Conservation (phyloP, 2,888 invertebrate genomes). For the Maniola hyperantus region DNA sequence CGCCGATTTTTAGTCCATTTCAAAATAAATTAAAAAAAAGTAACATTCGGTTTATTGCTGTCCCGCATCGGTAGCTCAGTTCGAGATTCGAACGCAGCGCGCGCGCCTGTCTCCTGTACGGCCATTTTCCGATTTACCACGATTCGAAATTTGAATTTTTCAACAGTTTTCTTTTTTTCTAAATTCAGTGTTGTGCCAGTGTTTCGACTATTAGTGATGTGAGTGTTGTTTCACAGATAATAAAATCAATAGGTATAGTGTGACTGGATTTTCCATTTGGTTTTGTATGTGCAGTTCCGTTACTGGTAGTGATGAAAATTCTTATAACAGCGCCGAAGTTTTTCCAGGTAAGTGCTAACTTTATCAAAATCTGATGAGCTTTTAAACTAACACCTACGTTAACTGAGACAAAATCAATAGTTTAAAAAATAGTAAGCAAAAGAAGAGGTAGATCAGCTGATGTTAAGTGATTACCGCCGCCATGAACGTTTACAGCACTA, state of each 20-base stretch:
- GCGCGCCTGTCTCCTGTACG: slow-evolving; percentile 64
- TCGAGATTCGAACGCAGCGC: slow-evolving; percentile 67
- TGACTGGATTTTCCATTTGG: slow-evolving; percentile 1
- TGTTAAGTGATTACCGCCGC: too few species aligned
- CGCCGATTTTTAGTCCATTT: slow-evolving; percentile 70
- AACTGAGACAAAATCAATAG: background rate
- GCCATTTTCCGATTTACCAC: slow-evolving; percentile 31
- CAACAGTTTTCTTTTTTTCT: slow-evolving; percentile 2
- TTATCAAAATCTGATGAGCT: background rate
- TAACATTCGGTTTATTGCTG: slow-evolving; percentile 58
- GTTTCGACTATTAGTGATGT: slow-evolving; percentile 14
- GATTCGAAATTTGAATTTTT: slow-evolving; percentile 23
- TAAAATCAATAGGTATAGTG: slow-evolving; percentile 2
- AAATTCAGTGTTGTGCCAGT: slow-evolving; percentile 23
- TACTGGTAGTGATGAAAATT: slow-evolving; percentile 13
- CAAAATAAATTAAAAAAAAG: slow-evolving; percentile 66
- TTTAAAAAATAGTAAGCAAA: too few species aligned
- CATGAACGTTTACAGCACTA: too few species aligned
- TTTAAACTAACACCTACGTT: background rate
- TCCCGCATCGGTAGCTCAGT: slow-evolving; percentile 70
- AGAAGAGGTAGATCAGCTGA: too few species aligned
- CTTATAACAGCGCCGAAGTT: background rate
- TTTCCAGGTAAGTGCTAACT: slow-evolving; percentile 8
- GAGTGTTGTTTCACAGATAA: slow-evolving; percentile 17
- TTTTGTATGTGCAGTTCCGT: slow-evolving; percentile 10